Conservation (phyloP, 2,888 invertebrate species). For the Aphidoletes aphidimyza region DNA sequence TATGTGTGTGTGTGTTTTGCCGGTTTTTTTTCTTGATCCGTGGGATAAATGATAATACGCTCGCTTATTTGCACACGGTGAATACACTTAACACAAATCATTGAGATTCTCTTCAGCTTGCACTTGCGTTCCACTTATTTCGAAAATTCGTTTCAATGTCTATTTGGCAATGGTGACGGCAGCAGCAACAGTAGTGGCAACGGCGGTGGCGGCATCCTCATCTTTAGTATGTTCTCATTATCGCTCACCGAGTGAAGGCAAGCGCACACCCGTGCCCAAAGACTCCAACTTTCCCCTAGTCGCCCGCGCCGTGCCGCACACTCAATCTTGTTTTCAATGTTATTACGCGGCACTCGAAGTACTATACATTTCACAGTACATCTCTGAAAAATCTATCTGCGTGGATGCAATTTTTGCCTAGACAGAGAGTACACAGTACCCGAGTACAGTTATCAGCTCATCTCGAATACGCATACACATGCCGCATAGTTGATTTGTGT, state of each 20-base stretch:
- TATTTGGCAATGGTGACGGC: background rate
- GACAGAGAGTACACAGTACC: background rate
- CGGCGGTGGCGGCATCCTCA: background rate
- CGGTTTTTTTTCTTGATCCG: background rate
- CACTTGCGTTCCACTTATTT: constrained; percentile 40
- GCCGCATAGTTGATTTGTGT: constrained; percentile 36
- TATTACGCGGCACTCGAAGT: constrained; percentile 5
- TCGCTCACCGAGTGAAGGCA: too few relatives aligned
- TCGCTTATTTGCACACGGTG: constrained; percentile 27
- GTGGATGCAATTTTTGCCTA: background rate
- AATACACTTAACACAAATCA: constrained; percentile 46
- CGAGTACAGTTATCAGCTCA: too few relatives aligned
- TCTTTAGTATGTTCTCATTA: background rate
- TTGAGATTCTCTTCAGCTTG: constrained; percentile 25
- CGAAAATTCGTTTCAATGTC: constrained; percentile 22
- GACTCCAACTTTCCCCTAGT: background rate
- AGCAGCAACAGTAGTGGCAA: background rate
- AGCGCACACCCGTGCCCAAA: too few relatives aligned
- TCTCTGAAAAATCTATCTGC: background rate
- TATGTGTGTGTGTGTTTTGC: background rate
- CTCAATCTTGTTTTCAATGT: background rate
- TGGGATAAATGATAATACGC: constrained; percentile 27
- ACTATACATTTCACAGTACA: too few relatives aligned
- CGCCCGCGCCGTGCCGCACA: background rate
- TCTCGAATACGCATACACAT: background rate